These are phyloP conservation scores for Sarcophaga subvicina DNA, from an alignment of 2,888 invertebrate genomes.

Conservation along the genomic window DNA sequence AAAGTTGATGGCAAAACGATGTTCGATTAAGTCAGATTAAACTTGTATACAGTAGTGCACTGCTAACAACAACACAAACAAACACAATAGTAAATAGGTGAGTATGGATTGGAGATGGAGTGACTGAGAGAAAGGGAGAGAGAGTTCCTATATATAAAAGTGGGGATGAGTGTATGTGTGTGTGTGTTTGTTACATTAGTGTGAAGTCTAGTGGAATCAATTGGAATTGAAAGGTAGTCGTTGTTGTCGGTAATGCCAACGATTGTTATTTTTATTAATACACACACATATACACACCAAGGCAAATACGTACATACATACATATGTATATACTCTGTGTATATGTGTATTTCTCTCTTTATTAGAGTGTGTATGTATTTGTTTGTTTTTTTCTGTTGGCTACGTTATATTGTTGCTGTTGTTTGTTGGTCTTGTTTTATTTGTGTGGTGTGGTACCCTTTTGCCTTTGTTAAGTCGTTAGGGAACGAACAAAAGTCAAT, in stretches of 20 bases:
- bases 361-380: conserved; percentile 3
- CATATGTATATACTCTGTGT: not conserved
- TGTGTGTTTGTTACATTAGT: conserved; percentile 23
- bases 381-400: not conserved
- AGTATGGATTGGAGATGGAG: not conserved
- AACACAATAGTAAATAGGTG: conserved; percentile 15
- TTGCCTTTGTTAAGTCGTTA: conserved; percentile 57
- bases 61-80: conserved; percentile 1
- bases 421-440: conserved; percentile 17
- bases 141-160: conserved; percentile 8
- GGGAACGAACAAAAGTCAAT: conserved; percentile 67
- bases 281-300: not conserved
- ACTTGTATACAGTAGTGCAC: conserved; percentile 50
- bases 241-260: conserved; percentile 33
- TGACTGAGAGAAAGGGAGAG: not conserved
- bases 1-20: conserved; percentile 69
- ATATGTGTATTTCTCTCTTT: conserved; percentile 3
- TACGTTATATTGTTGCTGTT: conserved; percentile 1
- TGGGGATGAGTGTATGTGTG: not conserved
- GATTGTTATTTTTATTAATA: conserved; percentile 1
- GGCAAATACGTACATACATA: too few species aligned
- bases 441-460: conserved; percentile 23
- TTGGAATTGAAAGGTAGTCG: conserved; percentile 68
- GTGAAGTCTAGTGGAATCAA: conserved; percentile 68
- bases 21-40: conserved; percentile 69